A percentile compares a stretch with the other conserved stretches of the same genome.
Evolutionary conservation across 2,113 vertebrate genomes (phyloP).

Genomic region (Albula glossodonta): DNA sequence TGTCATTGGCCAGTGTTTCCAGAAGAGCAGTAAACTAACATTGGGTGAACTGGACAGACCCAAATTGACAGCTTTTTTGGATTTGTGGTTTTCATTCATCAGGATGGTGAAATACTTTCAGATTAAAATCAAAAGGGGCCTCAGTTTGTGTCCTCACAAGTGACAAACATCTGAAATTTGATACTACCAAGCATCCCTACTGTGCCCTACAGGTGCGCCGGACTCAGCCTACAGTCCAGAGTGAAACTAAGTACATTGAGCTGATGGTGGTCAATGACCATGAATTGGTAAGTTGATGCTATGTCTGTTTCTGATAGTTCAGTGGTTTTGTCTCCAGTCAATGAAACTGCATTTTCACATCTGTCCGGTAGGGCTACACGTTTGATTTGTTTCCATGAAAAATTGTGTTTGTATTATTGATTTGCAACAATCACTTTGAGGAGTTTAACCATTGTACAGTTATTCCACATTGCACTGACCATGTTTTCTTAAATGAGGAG

Average conservation of each 20-base stretch:
- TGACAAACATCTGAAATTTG: not conserved
- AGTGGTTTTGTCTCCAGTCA: not conserved
- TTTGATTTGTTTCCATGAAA: not conserved
- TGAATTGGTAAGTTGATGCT: slow-evolving; percentile 74
- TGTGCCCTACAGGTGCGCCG: slow-evolving; percentile 75
- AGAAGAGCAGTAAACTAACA: not conserved
- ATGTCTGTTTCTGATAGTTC: not conserved
- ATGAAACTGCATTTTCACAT: not conserved
- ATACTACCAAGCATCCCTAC: slow-evolving; percentile 10
- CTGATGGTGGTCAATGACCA: slow-evolving; percentile 95
- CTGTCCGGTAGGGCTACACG: not conserved
- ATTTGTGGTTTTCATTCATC: not conserved
- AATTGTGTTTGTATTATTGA: not conserved
- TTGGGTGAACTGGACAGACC: not conserved
- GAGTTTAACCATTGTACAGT: not conserved
- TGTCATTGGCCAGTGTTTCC: not conserved
- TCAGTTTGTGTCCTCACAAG: not conserved
- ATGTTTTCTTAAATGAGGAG: not conserved
- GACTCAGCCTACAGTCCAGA: slow-evolving; percentile 85
- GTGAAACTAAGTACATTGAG: slow-evolving; percentile 96
- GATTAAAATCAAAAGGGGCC: not conserved
- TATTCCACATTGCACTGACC: not conserved
- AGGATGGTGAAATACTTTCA: not conserved
- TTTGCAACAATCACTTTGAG: not conserved
- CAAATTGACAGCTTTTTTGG: not conserved